phyloP scores from a whole-genome alignment of 2,113 vertebrate species.

The Eira barbara region DNA sequence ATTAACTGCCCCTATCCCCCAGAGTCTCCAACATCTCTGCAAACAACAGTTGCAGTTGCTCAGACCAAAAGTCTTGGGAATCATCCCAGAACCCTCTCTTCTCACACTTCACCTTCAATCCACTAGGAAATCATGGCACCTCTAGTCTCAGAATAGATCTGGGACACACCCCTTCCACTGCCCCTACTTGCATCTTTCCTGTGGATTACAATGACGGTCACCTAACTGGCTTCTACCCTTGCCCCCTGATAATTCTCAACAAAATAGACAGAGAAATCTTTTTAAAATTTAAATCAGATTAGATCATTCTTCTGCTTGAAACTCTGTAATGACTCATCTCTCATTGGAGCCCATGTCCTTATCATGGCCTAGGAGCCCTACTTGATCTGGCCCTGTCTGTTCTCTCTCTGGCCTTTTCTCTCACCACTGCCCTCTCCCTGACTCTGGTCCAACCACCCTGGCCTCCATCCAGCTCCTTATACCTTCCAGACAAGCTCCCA shows the following conservation, averaged over 20 bases:
- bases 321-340: neutral
- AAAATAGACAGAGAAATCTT: neutral
- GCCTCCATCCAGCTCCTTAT: neutral
- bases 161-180: neutral
- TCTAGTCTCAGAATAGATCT: neutral
- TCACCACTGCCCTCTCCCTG: neutral
- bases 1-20: neutral
- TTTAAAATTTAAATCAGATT: neutral
- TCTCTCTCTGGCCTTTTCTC: neutral
- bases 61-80: neutral
- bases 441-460: neutral
- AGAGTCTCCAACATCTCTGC: neutral
- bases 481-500: neutral
- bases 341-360: neutral
- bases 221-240: neutral
- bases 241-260: neutral
- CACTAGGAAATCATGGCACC: neutral
- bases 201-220: neutral
- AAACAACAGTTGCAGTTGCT: neutral
- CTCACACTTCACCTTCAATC: neutral
- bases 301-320: neutral
- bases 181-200: neutral
- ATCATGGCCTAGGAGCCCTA: too few relatives aligned
- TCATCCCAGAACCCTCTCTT: neutral
- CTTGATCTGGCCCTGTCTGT: neutral